Percentiles rank a stretch among this genome's conserved stretches.
Evolutionary conservation across 2,888 invertebrate genomes (phyloP).

Genomic region (Hypomecis punctinalis): DNA sequence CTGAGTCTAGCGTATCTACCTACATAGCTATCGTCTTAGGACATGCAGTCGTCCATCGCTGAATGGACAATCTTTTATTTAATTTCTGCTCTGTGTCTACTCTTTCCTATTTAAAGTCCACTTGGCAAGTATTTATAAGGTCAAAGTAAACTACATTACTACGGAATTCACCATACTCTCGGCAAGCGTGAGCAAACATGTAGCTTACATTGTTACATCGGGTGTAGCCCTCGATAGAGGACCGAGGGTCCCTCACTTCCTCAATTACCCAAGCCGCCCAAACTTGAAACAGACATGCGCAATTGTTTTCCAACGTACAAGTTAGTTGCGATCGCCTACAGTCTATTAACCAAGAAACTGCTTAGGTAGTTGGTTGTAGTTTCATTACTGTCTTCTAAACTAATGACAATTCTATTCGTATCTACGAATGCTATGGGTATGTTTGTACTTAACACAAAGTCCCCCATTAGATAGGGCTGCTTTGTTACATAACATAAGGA

Average conservation of each 20-base stretch:
- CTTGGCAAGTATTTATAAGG: too few species aligned
- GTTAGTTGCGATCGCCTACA: conserved; percentile 7
- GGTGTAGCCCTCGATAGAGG: conserved; percentile 50
- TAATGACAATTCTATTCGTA: too few species aligned
- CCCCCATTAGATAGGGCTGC: background rate
- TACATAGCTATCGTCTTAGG: too few species aligned
- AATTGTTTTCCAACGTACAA: conserved; percentile 39
- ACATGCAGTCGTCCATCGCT: too few species aligned
- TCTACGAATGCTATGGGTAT: too few species aligned
- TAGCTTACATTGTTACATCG: conserved; percentile 23
- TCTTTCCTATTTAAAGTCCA: too few species aligned
- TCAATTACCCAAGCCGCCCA: conserved; percentile 44
- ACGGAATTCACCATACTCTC: conserved; percentile 2
- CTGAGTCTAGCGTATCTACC: too few species aligned
- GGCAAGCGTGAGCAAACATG: background rate
- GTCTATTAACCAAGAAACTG: conserved; percentile 10
- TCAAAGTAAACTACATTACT: background rate
- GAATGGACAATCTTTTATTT: too few species aligned
- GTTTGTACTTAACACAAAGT: too few species aligned
- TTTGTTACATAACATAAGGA: background rate
- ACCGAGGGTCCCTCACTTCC: conserved; percentile 50
- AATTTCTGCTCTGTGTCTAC: too few species aligned
- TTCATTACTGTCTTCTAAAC: too few species aligned
- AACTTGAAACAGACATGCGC: conserved; percentile 48
- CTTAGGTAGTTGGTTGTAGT: too few species aligned